Conservation (phyloP, 2,113 vertebrate species). For the Psammodynastes pulverulentus region DNA sequence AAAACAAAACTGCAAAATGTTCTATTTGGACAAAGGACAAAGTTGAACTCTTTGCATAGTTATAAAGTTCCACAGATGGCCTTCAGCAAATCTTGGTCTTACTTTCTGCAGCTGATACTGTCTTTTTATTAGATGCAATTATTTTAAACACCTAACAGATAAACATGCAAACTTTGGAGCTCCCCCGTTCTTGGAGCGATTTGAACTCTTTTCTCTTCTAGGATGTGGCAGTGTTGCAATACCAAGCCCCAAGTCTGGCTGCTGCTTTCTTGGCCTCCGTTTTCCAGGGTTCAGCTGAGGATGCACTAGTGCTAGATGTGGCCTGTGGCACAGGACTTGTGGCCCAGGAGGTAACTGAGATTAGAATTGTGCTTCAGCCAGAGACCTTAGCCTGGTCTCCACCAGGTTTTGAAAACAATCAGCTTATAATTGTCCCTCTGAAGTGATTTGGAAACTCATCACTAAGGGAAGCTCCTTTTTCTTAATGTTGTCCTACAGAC, state of each 20-base stretch:
- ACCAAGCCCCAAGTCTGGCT: conserved; percentile 77
- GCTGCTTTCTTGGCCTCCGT: conserved; percentile 71
- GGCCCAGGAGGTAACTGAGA: conserved; percentile 72
- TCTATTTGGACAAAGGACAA: not conserved
- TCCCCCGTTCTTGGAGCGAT: not conserved
- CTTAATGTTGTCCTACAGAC: not conserved
- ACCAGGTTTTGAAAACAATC: not conserved
- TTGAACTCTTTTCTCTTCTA: conserved; percentile 43
- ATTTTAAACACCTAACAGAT: not conserved
- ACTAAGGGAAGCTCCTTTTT: not conserved
- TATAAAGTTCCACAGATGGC: not conserved
- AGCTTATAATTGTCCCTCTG: not conserved
- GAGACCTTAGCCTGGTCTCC: not conserved
- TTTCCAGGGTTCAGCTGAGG: conserved; percentile 53
- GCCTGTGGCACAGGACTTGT: conserved; percentile 89
- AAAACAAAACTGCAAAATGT: not conserved
- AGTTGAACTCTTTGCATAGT: not conserved
- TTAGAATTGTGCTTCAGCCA: not conserved
- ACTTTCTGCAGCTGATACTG: not conserved
- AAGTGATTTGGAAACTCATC: not conserved
- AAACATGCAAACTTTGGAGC: not conserved
- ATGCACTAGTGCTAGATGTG: conserved; percentile 78
- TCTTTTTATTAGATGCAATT: not conserved
- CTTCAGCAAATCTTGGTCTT: not conserved
- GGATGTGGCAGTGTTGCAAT: conserved; percentile 80